Evolutionary conservation across 2,888 invertebrate genomes (phyloP).

Genomic region (Hyles lineata): DNA sequence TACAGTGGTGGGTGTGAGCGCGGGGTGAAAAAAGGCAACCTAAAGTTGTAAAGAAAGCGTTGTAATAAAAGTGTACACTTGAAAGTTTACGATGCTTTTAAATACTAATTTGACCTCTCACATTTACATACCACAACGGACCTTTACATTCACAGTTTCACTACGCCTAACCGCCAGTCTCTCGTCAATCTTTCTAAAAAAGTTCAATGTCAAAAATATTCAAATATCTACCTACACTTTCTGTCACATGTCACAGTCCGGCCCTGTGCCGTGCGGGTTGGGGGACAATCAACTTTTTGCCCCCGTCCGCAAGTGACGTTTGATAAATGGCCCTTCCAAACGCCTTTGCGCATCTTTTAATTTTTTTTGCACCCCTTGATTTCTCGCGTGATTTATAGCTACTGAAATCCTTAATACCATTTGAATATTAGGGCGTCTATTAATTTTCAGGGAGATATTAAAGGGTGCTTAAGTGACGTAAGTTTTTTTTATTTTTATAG

Average conservation of each 20-base stretch:
- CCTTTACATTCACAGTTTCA: too few species aligned
- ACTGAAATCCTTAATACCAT: constrained; percentile 33
- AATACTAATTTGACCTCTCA: too few species aligned
- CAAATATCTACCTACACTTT: neutral
- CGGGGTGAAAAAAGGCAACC: too few species aligned
- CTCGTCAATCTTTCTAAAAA: too few species aligned
- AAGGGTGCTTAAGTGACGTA: neutral
- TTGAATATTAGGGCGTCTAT: constrained; percentile 38
- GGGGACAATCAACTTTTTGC: constrained; percentile 45
- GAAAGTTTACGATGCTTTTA: too few species aligned
- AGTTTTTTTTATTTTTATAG: too few species aligned
- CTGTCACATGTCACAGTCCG: constrained; percentile 30
- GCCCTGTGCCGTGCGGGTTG: constrained; percentile 34
- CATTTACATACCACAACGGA: too few species aligned
- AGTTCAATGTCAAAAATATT: neutral
- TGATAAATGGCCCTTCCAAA: constrained; percentile 53
- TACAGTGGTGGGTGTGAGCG: too few species aligned
- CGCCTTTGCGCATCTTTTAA: constrained; percentile 54
- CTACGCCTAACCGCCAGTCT: too few species aligned
- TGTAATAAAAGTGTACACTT: too few species aligned
- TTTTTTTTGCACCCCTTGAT: constrained; percentile 41
- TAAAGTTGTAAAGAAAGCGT: too few species aligned
- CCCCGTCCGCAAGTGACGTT: constrained; percentile 48
- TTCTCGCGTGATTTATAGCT: constrained; percentile 41
- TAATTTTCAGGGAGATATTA: constrained; percentile 8